Evolutionary conservation across 2,113 vertebrate species (phyloP), one percentile per base, ranked within the genome.

Genomic region (Cynocephalus volans): DNA sequence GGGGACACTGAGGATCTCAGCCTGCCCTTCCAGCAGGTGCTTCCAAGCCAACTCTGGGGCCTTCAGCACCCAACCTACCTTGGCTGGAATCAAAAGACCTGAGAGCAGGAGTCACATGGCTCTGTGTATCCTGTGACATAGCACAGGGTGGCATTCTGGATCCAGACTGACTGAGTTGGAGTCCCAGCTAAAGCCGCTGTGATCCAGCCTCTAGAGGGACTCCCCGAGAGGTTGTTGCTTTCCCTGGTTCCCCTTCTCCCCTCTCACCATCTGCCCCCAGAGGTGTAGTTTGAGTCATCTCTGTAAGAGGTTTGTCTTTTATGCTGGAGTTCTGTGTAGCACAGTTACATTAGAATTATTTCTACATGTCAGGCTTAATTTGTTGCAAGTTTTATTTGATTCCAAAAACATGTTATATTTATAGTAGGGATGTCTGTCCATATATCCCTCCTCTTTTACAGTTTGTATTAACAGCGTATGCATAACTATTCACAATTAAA

Each of bases 281-380:
- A 50, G 23, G 62, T 58, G 5, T 48, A 7, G 4, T 28, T 28
- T 23, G 56, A 8, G 69, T 54, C 36, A 12, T 21, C 13, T 31
- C 76, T 8, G 5, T 1, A 2, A n/a, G 79, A 90, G 50, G 21
- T 19, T 24, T 81, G 36, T 10, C 60, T 80, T 65, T 31, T 12
- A 4, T 19, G 50, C 54, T 7, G 15, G 64, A 60, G n/a, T 72
- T 69, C 77, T 75, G 13, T 6, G 7, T 8, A 8, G 14, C 17
- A 26, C 88, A 26, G 0, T 7, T 24, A n/a, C 62, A 7, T 36
- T 0, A 0, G 2, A 24, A 69, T 48, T 80, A 17, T 80, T 75
- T 86, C 83, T 80, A 3, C 31, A 4, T 1, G 45, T 36, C 86
- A 79, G 73, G 45, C 90, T 93, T 58, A 24, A 58, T 86, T 41